phyloP scores from a whole-genome alignment of 2,113 vertebrate genomes.

The Enhydra lutris region DNA sequence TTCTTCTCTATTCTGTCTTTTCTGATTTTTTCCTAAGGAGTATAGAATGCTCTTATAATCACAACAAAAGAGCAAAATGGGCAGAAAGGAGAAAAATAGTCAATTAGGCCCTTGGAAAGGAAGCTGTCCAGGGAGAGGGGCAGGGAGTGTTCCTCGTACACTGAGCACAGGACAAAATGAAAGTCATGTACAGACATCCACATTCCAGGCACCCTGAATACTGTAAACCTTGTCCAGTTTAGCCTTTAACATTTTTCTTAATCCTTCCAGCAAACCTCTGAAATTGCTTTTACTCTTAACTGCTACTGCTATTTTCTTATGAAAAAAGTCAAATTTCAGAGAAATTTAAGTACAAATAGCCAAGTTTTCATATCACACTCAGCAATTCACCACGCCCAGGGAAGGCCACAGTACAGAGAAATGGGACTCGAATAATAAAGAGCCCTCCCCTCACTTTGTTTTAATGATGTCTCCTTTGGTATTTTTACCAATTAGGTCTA shows the following conservation, averaged over 20 bases:
- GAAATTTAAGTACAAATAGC: background rate
- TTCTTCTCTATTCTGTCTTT: background rate
- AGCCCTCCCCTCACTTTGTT: background rate
- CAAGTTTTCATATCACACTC: background rate
- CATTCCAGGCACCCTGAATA: background rate
- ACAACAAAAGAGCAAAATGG: background rate
- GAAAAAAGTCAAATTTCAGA: constrained; percentile 5
- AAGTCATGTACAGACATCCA: background rate
- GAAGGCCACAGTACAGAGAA: background rate
- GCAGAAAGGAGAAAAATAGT: background rate
- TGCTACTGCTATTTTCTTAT: background rate
- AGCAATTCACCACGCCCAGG: background rate
- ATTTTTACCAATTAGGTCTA: background rate
- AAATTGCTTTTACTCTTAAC: background rate
- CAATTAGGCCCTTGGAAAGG: background rate
- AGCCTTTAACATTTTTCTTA: background rate
- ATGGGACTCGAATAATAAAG: background rate
- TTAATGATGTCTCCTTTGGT: background rate
- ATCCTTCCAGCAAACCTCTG: background rate
- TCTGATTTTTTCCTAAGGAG: background rate
- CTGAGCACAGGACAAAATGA: background rate
- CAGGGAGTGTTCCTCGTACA: fast-evolving
- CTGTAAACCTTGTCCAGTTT: background rate
- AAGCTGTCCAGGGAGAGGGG: background rate
- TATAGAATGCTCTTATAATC: background rate